Evolutionary conservation across 2,888 invertebrate species (phyloP), one percentile per base, ranked within the genome.

Genomic region (Drosophila suboccidentalis): DNA sequence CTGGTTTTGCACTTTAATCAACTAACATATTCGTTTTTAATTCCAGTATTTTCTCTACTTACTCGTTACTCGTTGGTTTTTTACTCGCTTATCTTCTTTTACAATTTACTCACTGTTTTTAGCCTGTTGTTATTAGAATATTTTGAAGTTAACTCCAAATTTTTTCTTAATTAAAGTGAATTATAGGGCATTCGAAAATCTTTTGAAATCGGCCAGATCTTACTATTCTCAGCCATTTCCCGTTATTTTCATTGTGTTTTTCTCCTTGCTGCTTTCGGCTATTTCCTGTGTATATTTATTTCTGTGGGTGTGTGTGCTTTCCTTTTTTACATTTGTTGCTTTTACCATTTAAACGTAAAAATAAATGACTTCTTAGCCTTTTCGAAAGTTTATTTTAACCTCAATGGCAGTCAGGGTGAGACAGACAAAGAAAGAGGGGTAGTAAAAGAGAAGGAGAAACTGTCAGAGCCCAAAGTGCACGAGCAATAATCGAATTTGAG

Each of bases 401-500:
- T 89, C 89, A 74, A 78, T 53, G 68, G 39, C 54, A 29, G 70
- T 36, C 46, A 62, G 62, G 60, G 58, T 65, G 53, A 38, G 44
- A 22, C 36, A 49, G 63, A 4, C 17, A 59, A 32, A 34, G 46
- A 43, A 34, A 29, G 8, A 38, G 36, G 38, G 36, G 8, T 38
- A 46, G 41, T 0, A 39, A 44, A 22, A 22, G 22, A 9, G 39
- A 22, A 4, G 4, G 17, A 26, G 22, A 15, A 53, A 49, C 34
- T 26, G 54, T 29, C 29, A 62, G 62, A 67, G 81, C 57, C 51
- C 68, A 76, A 71, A 87, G 87, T 87, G 88, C 80, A 83, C 68
- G 69, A 84, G 78, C 86, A 80, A 87, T 90, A 89, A 90, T 90
- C 90, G 89, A 89, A 89, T 89, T 87, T 89, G 87, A 89, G 89